Evolutionary conservation across 2,888 invertebrate species (phyloP), one percentile per base, ranked within the genome.

Genomic region (Nymphalis polychloros): DNA sequence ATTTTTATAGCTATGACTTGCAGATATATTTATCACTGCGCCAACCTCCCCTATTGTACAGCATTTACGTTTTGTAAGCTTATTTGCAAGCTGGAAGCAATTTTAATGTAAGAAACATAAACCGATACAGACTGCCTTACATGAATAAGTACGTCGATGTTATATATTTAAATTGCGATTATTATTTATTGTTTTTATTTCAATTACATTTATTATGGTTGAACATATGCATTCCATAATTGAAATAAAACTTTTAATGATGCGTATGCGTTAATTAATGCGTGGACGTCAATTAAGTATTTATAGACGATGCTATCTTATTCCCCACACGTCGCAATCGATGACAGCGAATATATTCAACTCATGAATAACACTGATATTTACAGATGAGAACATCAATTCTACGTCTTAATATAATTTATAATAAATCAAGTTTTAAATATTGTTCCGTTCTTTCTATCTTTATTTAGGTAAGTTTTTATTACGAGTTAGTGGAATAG

Each of bases 1-100:
- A 81, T 82, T 81, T 81, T 81, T 81, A 83, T 84, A 80, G 78
- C 79, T 79, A 78, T 79, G 79, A 82, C 79, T 83, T 75, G 81
- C 82, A 79, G 79, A 82, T 80, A 73, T 70, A 73, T 80, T 81
- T 76, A 72, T 61, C 67, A 61, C 71, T 70, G 73, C 73, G 69
- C 72, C 71, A 67, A 68, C 63, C 72, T 69, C 65, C 61, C 70
- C 63, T 66, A 67, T 75, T 69, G 69, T 71, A 72, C 23, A 46
- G n/a, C 19, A 47, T n/a, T n/a, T 16, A 19, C 50, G 46, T 59
- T 47, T 41, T 59, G 46, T 59, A 46, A 46, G 49, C 50, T 48
- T 47, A 23, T 47, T 60, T 62, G 70, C 68, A 46, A 57, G 68
- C 64, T 66, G 53, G 23, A 46, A 52, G 17, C 16, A 52, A 31